phyloP scores from a whole-genome alignment of 1,140 invertebrate genomes.

The Philaenus spumarius region DNA sequence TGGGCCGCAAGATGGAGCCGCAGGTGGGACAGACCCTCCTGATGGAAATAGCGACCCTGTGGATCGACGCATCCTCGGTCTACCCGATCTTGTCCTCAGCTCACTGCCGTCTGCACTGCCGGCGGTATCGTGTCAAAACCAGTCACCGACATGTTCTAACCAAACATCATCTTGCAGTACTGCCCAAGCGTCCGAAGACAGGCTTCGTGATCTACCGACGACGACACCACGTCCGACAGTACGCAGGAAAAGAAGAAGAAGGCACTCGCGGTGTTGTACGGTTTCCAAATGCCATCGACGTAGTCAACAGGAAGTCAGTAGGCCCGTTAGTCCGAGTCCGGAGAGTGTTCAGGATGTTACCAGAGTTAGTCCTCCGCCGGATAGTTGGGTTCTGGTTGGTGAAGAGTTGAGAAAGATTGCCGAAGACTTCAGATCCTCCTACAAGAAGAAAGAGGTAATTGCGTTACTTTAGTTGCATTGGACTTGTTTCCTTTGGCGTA shows the following conservation, averaged over 20 bases:
- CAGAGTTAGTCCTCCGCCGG: not conserved
- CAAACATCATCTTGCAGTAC: not conserved
- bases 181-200: not conserved
- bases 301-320: not conserved
- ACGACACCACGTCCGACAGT: not conserved
- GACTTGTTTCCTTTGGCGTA: too few relatives aligned
- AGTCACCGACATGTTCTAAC: too few relatives aligned
- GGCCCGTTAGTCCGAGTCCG: not conserved
- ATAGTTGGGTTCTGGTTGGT: slow-evolving; percentile 36
- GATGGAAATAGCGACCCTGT: too few relatives aligned
- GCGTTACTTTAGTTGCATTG: too few relatives aligned
- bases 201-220: not conserved
- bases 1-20: too few relatives aligned
- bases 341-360: not conserved
- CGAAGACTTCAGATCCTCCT: slow-evolving; percentile 28
- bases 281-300: not conserved
- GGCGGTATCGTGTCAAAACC: too few relatives aligned
- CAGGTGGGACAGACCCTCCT: too few relatives aligned
- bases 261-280: not conserved
- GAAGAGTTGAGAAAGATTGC: slow-evolving; percentile 30
- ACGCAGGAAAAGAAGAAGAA: too few relatives aligned
- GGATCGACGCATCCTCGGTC: too few relatives aligned
- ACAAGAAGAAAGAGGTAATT: slow-evolving; percentile 4
- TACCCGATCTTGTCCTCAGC: too few relatives aligned
- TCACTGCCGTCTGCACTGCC: too few relatives aligned